phyloP scores from a whole-genome alignment of 2,113 vertebrate species.

The Silurus meridionalis region DNA sequence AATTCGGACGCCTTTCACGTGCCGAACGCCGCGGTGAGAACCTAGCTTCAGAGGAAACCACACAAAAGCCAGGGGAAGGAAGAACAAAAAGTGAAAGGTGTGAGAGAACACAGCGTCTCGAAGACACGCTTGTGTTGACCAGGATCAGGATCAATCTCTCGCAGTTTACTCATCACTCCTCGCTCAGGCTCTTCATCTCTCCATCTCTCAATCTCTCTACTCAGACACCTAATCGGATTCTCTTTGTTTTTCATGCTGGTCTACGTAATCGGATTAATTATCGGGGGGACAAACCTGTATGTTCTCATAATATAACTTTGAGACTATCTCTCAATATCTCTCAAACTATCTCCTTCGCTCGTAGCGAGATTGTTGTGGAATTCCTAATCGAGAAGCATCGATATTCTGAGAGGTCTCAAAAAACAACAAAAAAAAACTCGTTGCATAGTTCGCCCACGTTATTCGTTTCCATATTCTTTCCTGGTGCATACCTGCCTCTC shows the following conservation, averaged over 20 bases:
- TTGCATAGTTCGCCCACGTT: constrained; percentile 10
- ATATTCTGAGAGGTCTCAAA: constrained; percentile 1
- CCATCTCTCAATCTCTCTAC: neutral
- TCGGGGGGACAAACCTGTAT: neutral
- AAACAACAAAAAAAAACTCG: neutral
- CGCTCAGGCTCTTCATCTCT: neutral
- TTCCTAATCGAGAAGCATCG: neutral
- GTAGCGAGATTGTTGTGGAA: neutral
- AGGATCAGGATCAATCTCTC: neutral
- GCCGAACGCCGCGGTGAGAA: neutral
- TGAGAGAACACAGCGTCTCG: neutral
- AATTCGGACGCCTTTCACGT: neutral
- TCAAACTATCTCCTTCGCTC: neutral
- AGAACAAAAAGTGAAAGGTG: constrained; percentile 4
- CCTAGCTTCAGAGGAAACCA: neutral
- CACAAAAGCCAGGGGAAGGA: neutral
- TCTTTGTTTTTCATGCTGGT: neutral
- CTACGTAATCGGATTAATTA: neutral
- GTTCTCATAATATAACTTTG: neutral
- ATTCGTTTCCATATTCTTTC: constrained; percentile 11
- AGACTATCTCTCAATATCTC: neutral
- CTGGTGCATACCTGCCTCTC: constrained; percentile 10
- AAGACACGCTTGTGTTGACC: constrained; percentile 4
- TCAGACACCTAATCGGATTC: neutral
- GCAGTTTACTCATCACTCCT: neutral